These are phyloP conservation scores for Carassius auratus DNA, from an alignment of 2,113 vertebrate species.

Conservation along the genomic window DNA sequence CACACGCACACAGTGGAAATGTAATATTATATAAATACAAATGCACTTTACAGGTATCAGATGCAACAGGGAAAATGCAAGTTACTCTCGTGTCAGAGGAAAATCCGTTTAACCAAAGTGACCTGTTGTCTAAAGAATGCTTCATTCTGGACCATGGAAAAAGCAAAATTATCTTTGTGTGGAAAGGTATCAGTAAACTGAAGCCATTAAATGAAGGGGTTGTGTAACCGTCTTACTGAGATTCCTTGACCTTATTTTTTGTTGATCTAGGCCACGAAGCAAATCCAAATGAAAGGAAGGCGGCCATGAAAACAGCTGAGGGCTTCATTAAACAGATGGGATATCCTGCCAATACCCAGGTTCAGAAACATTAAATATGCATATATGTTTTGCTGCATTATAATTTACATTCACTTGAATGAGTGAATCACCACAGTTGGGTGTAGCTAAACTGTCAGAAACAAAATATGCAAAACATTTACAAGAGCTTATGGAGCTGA, in stretches of 20 bases:
- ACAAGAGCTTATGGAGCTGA: background rate
- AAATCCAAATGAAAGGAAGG: constrained; percentile 85
- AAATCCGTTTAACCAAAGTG: constrained; percentile 84
- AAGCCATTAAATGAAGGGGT: background rate
- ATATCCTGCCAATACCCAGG: constrained; percentile 87
- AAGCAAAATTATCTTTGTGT: constrained; percentile 87
- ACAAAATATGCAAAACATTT: too few species aligned
- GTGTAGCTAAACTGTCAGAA: background rate
- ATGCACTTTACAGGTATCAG: constrained; percentile 79
- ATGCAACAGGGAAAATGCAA: constrained; percentile 85
- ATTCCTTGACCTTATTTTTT: constrained; percentile 9
- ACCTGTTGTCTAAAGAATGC: constrained; percentile 87
- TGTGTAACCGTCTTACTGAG: background rate
- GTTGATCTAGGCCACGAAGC: constrained; percentile 82
- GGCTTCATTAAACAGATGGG: constrained; percentile 88
- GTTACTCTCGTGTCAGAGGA: constrained; percentile 81
- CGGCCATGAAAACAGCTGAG: constrained; percentile 91
- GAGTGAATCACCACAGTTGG: background rate
- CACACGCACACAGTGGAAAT: background rate
- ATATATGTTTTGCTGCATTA: background rate
- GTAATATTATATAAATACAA: background rate
- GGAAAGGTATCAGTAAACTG: constrained; percentile 83
- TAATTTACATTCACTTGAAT: background rate
- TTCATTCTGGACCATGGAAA: constrained; percentile 88
- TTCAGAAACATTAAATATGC: constrained; percentile 49